These are phyloP conservation scores for Ceyx margarethae DNA, from an alignment of 2,113 vertebrate genomes.

Conservation along the genomic window DNA sequence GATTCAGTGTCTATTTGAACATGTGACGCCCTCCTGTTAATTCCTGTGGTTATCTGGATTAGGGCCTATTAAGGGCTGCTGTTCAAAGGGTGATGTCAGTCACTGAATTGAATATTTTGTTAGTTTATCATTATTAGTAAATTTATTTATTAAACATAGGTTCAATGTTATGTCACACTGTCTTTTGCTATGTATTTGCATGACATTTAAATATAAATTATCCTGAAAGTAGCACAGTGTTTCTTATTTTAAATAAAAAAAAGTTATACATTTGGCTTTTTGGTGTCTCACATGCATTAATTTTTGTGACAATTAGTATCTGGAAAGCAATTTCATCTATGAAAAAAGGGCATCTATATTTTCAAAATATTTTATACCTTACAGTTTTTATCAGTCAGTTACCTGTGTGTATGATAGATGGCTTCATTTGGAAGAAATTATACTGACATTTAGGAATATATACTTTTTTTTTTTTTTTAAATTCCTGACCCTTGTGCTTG, in stretches of 20 bases:
- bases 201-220: background rate
- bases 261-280: background rate
- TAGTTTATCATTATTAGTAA: slow-evolving; percentile 26
- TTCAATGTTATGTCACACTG: background rate
- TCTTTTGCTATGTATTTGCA: background rate
- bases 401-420: background rate
- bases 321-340: background rate
- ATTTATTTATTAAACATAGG: background rate
- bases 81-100: slow-evolving; percentile 29
- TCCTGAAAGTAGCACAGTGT: background rate
- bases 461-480: background rate
- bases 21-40: background rate
- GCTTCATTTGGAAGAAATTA: background rate
- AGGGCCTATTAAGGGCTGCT: background rate
- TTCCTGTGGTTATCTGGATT: background rate
- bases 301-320: background rate
- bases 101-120: background rate
- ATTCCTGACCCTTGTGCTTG: background rate
- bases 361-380: background rate
- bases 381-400: background rate
- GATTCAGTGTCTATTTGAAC: background rate
- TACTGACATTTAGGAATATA: background rate
- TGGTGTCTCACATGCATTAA: background rate
- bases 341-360: background rate
- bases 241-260: slow-evolving; percentile 18